Evolutionary conservation across 2,797 vertebrate species (phyloP).

Genomic region (Podarcis siculus): DNA sequence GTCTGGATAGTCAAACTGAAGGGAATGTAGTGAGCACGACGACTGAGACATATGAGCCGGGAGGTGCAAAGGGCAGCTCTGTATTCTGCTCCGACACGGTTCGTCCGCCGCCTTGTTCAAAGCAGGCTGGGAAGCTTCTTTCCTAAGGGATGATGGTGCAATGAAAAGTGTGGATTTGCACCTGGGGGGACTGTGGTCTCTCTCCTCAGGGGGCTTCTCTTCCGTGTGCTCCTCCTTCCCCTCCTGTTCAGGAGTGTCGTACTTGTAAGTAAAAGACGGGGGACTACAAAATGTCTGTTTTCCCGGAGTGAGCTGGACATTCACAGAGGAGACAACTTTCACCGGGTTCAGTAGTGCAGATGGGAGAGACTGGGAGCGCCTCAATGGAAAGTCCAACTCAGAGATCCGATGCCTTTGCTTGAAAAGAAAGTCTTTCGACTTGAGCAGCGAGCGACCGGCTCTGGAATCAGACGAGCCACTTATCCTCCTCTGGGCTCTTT

Average conservation of each 20-base stretch:
- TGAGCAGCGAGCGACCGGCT: constrained; percentile 72
- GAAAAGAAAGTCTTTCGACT: constrained; percentile 77
- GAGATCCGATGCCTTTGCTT: constrained; percentile 73
- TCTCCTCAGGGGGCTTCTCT: constrained; percentile 38
- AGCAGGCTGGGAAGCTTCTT: constrained; percentile 56
- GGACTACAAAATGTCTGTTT: constrained; percentile 82
- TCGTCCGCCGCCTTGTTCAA: constrained; percentile 57
- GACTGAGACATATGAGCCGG: constrained; percentile 80
- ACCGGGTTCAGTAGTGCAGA: constrained; percentile 83
- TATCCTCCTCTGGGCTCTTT: constrained; percentile 74
- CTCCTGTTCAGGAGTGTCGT: constrained; percentile 73
- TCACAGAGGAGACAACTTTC: constrained; percentile 90
- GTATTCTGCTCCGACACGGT: constrained; percentile 58
- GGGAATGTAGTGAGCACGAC: constrained; percentile 82
- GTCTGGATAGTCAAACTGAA: constrained; percentile 81
- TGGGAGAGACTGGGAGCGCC: constrained; percentile 91
- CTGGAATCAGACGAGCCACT: constrained; percentile 68
- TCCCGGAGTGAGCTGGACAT: constrained; percentile 87
- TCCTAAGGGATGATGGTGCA: constrained; percentile 71
- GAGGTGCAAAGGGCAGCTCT: constrained; percentile 68
- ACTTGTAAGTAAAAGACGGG: constrained; percentile 88
- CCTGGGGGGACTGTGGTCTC: constrained; percentile 38
- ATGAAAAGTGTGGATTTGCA: constrained; percentile 83
- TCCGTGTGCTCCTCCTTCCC: constrained; percentile 40
- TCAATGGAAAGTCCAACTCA: constrained; percentile 79